Percentiles rank a stretch among this genome's conserved stretches.
phyloP scores from a whole-genome alignment of 2,797 vertebrate genomes.

The Dendrocincla fuliginosa region DNA sequence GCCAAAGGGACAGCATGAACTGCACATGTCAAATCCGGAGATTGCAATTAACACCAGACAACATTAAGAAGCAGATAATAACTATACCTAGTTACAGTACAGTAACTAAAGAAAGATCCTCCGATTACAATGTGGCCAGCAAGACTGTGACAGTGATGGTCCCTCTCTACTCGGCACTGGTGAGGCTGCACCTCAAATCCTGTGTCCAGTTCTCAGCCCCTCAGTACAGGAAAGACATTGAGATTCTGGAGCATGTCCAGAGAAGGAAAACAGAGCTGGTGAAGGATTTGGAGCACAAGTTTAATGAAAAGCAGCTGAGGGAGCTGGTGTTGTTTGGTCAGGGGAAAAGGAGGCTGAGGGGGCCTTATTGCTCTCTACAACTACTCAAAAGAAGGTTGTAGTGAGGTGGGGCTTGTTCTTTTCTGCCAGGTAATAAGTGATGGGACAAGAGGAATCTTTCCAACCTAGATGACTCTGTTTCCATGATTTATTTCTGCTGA shows the following conservation, averaged over 20 bases:
- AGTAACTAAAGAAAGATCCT: not conserved
- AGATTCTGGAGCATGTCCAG: not conserved
- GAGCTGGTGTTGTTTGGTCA: not conserved
- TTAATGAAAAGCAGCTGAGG: not conserved
- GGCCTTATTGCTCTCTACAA: not conserved
- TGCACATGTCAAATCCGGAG: not conserved
- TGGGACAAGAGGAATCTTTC: not conserved
- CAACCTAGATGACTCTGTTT: not conserved
- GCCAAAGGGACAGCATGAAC: not conserved
- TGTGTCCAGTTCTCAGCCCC: not conserved
- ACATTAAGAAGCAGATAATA: not conserved
- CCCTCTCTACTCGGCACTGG: not conserved
- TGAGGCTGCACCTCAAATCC: not conserved
- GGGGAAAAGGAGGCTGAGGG: not conserved
- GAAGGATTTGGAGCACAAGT: not conserved
- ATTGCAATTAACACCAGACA: not conserved
- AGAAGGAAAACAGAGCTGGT: not conserved
- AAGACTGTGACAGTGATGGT: not conserved
- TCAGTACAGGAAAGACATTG: not conserved
- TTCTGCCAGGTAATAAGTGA: not conserved
- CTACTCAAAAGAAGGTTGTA: not conserved
- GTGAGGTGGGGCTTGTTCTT: not conserved
- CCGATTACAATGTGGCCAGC: not conserved
- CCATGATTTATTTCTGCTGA: not conserved
- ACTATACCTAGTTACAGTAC: not conserved